Base-by-base conservation (phyloP, 2,797 vertebrate species). In the Thaleichthys pacificus region DNA sequence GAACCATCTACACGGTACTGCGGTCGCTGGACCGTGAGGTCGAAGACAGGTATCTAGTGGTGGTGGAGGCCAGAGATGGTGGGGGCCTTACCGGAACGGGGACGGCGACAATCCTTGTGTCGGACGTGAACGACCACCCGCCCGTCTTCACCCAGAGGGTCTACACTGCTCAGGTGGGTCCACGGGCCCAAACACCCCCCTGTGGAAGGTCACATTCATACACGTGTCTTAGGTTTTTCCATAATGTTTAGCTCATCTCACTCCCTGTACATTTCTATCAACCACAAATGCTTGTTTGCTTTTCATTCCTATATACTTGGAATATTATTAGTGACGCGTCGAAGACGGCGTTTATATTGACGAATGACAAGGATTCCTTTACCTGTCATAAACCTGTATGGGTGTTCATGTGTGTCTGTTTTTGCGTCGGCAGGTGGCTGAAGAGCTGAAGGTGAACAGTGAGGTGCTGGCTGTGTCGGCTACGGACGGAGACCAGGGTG, bases 51-150 rank as follows among this genome's bases (percentile, higher is more conserved):
- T 95, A 96, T 47, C 81, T 95, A 1, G 84, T 97, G 67, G 94
- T 97, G 68, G 91, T 97, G 67, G 95, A 97, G 84, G 96, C 95
- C 66, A 86, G 85, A 69, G 96, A 97, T 47, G 96, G 95, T 77
- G 96, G 95, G 14, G 95, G 95, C 1, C 87, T 96, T 42, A 89
- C 88, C 0, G 96, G 95, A 12, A 97, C 96, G 0, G 95, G 94
- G 17, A 97, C 96, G 0, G 96, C 95, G 63, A 97, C 95, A 24
- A 94, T 97, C 78, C 70, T 93, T 68, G 88, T 97, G 68, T 93
- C 94, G 0, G 96, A 97, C 2, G 83, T 96, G 42, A 97, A 97
- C 0, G 96, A 97, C 77, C 94, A 97, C 3, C 91, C 94, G 12
- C 96, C 96, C 0, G 78, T 95, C 69, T 97, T 97, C 84, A 92